Conservation (phyloP, 2,888 invertebrate species). For the Pseudanteris insignis region DNA sequence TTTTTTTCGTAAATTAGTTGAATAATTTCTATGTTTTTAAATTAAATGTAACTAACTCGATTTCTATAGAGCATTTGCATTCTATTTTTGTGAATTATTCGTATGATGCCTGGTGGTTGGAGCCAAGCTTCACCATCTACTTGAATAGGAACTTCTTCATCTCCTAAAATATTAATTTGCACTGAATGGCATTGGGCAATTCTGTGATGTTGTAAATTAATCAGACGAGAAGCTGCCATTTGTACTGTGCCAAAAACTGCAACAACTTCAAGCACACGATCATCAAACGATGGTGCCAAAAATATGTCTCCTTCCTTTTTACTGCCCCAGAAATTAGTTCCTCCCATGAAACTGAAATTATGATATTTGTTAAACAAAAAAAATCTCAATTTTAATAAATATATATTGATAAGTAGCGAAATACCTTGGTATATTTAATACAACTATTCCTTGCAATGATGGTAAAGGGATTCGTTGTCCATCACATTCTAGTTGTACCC, state of each 20-base stretch:
- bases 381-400: neutral
- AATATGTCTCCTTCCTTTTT: constrained; percentile 91
- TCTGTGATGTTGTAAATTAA: constrained; percentile 95
- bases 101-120: constrained; percentile 94
- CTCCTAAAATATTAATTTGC: constrained; percentile 93
- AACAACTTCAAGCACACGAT: constrained; percentile 94
- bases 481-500: constrained; percentile 95
- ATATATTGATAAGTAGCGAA: neutral
- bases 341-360: constrained; percentile 91
- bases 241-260: constrained; percentile 98
- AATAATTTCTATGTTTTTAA: no score
- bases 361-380: neutral
- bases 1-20: no score
- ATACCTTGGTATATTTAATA: constrained; percentile 92
- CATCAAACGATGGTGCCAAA: constrained; percentile 93
- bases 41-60: constrained; percentile 69
- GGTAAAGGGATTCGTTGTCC: constrained; percentile 95
- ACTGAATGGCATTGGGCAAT: constrained; percentile 97
- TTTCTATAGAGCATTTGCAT: constrained; percentile 96
- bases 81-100: constrained; percentile 95
- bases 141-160: constrained; percentile 92
- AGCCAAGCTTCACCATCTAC: constrained; percentile 99
- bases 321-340: constrained; percentile 98
- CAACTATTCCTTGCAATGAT: constrained; percentile 94
- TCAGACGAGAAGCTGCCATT: constrained; percentile 94